Percentiles rank a stretch among this genome's conserved stretches.
These are phyloP conservation scores for Catharus minimus DNA, from an alignment of 2,113 vertebrate species.

Conservation along the genomic window DNA sequence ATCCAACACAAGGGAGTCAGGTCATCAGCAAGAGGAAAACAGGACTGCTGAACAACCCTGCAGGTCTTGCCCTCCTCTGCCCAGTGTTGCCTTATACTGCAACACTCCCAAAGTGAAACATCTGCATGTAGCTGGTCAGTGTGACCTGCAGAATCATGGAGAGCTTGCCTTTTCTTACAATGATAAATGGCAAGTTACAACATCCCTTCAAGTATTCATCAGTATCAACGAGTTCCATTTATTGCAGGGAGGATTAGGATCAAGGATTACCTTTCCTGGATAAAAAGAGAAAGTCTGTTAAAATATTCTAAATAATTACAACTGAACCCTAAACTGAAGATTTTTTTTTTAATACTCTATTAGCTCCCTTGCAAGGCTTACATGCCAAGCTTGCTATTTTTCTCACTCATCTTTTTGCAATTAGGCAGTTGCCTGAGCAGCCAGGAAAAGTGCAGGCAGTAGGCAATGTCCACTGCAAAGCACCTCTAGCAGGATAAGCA, in stretches of 20 bases:
- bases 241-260: not conserved
- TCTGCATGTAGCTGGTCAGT: not conserved
- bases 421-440: not conserved
- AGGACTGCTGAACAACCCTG: not conserved
- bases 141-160: accelerated
- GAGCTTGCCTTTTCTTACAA: not conserved
- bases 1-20: not conserved
- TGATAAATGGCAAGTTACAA: not conserved
- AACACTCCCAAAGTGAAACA: not conserved
- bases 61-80: not conserved
- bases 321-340: not conserved
- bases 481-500: not conserved
- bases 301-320: not conserved
- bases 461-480: not conserved
- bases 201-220: not conserved
- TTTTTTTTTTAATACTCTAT: not conserved
- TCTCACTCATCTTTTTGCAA: not conserved
- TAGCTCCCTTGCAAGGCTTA: not conserved
- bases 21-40: not conserved
- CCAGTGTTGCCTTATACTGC: not conserved
- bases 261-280: not conserved
- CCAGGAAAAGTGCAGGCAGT: not conserved
- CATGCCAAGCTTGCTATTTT: not conserved
- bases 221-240: not conserved
- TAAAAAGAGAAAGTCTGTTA: not conserved